Percentiles rank a stretch among this genome's conserved stretches.
Conservation (phyloP, 2,888 invertebrate species). For the Tenthredo amoena region DNA sequence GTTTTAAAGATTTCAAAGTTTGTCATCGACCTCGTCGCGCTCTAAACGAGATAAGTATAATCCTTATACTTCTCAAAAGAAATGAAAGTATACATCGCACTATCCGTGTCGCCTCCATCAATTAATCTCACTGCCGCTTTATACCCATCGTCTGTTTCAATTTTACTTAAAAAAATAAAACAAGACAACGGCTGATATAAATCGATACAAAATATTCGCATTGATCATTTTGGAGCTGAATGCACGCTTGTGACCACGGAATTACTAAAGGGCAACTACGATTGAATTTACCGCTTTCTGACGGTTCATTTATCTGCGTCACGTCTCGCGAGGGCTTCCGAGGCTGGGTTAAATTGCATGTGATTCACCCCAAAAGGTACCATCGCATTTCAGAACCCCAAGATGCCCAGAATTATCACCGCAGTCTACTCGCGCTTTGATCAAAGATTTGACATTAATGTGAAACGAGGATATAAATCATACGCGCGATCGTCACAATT, state of each 20-base stretch:
- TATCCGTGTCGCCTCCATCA: not conserved
- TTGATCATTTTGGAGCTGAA: conserved; percentile 7
- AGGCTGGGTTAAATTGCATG: conserved; percentile 32
- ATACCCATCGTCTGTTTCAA: not conserved
- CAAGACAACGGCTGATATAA: not conserved
- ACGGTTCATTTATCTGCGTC: conserved; percentile 51
- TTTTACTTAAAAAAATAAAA: not conserved
- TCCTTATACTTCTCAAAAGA: not conserved
- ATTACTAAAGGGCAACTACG: conserved; percentile 31
- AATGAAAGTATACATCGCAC: conserved; percentile 18
- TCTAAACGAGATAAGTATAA: conserved; percentile 6
- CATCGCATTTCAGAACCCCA: conserved; percentile 33
- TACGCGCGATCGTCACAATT: not conserved
- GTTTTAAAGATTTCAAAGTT: conserved; percentile 49
- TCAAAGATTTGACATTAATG: not conserved
- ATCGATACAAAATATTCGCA: not conserved
- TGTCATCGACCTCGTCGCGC: conserved; percentile 40
- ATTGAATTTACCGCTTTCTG: conserved; percentile 43
- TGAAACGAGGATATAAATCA: not conserved
- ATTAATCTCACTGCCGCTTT: not conserved
- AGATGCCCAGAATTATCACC: not conserved
- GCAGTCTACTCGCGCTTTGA: not conserved
- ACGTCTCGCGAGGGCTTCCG: conserved; percentile 37
- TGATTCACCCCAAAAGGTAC: conserved; percentile 35
- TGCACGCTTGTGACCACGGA: conserved; percentile 28